Evolutionary conservation across 2,113 vertebrate genomes (phyloP).

Genomic region (Amphilophus citrinellus): DNA sequence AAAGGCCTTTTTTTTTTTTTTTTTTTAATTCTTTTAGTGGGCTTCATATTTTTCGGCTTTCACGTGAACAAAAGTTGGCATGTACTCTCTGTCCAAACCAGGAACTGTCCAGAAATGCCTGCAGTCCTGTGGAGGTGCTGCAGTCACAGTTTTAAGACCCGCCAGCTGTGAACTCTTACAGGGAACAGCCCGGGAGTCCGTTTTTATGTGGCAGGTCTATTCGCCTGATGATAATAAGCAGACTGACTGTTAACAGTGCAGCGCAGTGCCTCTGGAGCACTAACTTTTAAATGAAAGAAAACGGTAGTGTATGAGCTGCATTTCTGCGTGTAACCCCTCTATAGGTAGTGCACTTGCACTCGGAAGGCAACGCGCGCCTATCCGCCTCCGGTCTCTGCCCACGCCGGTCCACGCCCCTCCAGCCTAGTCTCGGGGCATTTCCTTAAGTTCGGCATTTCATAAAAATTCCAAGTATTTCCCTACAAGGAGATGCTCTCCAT

Average conservation of each 20-base stretch:
- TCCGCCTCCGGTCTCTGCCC: not conserved
- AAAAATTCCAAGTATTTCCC: not conserved
- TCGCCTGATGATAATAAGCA: not conserved
- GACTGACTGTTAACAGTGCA: not conserved
- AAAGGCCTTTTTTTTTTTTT: not conserved
- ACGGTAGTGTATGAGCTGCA: not conserved
- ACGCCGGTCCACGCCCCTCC: not conserved
- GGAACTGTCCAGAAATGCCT: slow-evolving; percentile 1
- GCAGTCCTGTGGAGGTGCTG: not conserved
- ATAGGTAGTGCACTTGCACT: not conserved
- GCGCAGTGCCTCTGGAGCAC: not conserved
- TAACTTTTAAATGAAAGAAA: not conserved
- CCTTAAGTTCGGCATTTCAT: not conserved
- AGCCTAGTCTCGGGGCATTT: not conserved
- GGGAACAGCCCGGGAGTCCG: not conserved
- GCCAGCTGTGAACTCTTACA: not conserved
- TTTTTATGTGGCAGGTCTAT: not conserved
- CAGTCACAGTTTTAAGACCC: not conserved
- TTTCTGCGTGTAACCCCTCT: not conserved
- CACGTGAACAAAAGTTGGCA: not conserved
- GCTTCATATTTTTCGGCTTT: not conserved
- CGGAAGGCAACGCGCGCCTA: not conserved
- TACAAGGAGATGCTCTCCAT: not conserved
- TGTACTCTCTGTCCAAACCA: not conserved
- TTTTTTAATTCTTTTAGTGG: not conserved